A percentile compares a stretch with the other conserved stretches of the same genome.
Evolutionary conservation across 2,113 vertebrate species (phyloP).

Genomic region (Cottus gobio): DNA sequence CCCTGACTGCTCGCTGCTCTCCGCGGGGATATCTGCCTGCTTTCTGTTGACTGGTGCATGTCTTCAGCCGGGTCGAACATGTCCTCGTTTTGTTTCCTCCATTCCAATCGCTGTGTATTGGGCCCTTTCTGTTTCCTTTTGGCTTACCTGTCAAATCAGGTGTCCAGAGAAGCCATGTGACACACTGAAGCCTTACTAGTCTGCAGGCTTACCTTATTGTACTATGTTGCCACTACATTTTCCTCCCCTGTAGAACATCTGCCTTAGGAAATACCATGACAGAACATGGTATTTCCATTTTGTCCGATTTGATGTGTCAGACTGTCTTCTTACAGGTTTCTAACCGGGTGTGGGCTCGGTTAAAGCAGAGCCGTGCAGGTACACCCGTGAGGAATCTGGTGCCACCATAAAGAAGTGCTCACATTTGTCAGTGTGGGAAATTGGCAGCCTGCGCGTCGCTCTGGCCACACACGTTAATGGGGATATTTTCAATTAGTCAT

Average conservation of each 20-base stretch:
- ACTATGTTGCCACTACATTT: background rate
- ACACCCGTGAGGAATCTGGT: conserved; percentile 38
- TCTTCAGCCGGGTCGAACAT: conserved; percentile 61
- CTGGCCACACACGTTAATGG: conserved; percentile 63
- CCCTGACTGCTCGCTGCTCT: conserved; percentile 25
- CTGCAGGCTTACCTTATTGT: conserved; percentile 11
- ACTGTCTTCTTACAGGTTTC: background rate
- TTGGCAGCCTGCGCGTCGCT: conserved; percentile 37
- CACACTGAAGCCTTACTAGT: background rate
- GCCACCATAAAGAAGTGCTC: conserved; percentile 58
- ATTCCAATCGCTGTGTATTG: conserved; percentile 17
- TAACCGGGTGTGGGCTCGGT: conserved; percentile 5
- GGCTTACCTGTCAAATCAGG: conserved; percentile 7
- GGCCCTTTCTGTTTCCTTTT: conserved; percentile 30
- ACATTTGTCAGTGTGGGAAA: conserved; percentile 67
- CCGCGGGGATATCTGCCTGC: conserved; percentile 17
- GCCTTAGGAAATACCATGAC: background rate
- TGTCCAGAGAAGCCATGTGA: conserved; percentile 3
- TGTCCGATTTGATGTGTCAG: background rate
- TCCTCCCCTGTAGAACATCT: conserved; percentile 5
- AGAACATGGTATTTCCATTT: background rate
- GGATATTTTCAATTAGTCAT: conserved; percentile 80
- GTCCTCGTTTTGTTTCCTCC: conserved; percentile 45
- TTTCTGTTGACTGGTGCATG: conserved; percentile 50
- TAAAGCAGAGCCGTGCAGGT: conserved; percentile 34